phyloP scores from a whole-genome alignment of 2,113 vertebrate genomes.

The Dipodomys stephensi region DNA sequence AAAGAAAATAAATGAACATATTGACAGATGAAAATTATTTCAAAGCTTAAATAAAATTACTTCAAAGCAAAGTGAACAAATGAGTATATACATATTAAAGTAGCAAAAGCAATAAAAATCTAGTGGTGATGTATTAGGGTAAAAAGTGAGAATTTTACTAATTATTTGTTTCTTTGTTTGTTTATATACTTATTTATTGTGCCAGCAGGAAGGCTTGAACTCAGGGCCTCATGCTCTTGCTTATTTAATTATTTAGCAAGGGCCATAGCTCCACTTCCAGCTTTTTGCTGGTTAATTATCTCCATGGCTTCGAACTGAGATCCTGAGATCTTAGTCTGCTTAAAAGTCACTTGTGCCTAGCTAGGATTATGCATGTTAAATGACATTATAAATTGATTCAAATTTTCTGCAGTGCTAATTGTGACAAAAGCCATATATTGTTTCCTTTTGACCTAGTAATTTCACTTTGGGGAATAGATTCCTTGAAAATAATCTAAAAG shows the following conservation, averaged over 20 bases:
- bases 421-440: constrained; percentile 28
- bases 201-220: no score
- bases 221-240: no score
- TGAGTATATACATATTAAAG: not conserved
- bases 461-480: constrained; percentile 66
- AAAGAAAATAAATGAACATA: not conserved
- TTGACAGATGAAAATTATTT: not conserved
- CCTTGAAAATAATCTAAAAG: constrained; percentile 53
- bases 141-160: not conserved
- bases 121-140: not conserved
- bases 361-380: constrained; percentile 41
- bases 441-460: constrained; percentile 50
- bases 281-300: no score
- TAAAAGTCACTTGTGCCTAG: no score
- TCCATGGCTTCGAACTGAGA: no score
- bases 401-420: constrained; percentile 42
- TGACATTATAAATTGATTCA: constrained; percentile 58
- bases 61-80: not conserved
- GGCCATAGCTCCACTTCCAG: no score
- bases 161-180: no score
- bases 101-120: constrained; percentile 40
- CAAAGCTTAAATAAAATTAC: constrained; percentile 44
- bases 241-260: no score
- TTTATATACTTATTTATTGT: no score
- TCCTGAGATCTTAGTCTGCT: no score